Evolutionary conservation across 2,113 vertebrate species (phyloP).

Genomic region (Perca fluviatilis): DNA sequence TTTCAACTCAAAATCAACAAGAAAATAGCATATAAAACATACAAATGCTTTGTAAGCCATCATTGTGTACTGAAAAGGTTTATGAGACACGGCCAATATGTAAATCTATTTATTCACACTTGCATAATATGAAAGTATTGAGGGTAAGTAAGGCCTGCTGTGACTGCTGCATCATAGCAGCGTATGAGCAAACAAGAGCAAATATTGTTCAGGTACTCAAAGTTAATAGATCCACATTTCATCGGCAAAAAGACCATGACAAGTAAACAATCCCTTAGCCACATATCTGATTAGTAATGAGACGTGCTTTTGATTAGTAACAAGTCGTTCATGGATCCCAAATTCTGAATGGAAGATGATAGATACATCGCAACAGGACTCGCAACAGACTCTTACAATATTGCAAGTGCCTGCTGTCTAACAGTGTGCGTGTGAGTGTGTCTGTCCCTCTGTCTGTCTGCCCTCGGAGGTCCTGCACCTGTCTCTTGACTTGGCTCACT

Average conservation of each 20-base stretch:
- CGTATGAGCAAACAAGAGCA: not conserved
- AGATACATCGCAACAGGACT: not conserved
- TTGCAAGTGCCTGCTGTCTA: not conserved
- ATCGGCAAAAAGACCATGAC: not conserved
- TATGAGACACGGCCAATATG: no score
- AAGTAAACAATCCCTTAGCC: not conserved
- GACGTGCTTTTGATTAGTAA: slow-evolving; percentile 4
- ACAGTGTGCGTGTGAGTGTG: not conserved
- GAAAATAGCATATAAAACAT: not conserved
- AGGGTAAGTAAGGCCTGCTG: not conserved
- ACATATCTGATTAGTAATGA: slow-evolving; percentile 38
- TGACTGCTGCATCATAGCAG: not conserved
- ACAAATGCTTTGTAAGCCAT: no score
- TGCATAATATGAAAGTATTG: no score
- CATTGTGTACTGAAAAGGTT: no score
- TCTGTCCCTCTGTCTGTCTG: slow-evolving; percentile 1
- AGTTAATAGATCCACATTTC: not conserved
- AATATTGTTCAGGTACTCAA: not conserved
- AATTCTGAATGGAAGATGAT: not conserved
- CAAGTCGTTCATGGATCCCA: not conserved
- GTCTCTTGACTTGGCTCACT: slow-evolving; percentile 14
- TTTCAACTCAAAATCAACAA: not conserved
- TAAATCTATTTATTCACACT: no score
- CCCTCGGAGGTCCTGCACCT: not conserved
- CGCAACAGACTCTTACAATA: not conserved